Evolutionary conservation across 2,888 invertebrate species (phyloP).

Genomic region (Glyphotaelius pellucidus): DNA sequence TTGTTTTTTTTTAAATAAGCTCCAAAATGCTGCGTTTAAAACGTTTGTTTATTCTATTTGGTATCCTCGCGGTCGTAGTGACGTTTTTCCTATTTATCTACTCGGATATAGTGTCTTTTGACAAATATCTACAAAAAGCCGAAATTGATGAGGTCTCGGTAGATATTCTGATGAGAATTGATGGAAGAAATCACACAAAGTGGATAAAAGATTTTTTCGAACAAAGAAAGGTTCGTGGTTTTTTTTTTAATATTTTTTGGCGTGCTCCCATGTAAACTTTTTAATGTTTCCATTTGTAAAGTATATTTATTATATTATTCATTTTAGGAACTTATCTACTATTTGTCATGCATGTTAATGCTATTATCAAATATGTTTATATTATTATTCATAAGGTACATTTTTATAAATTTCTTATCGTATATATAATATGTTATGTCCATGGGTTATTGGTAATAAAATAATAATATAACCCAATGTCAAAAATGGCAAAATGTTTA

Average conservation of each 20-base stretch:
- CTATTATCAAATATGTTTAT: no score
- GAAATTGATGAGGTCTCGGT: neutral
- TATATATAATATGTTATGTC: neutral
- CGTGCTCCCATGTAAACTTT: neutral
- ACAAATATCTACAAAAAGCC: neutral
- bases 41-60: neutral
- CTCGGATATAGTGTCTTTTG: neutral
- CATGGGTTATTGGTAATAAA: neutral
- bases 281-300: no score
- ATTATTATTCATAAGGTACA: neutral
- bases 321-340: neutral
- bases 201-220: conserved; percentile 29
- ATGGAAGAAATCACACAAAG: neutral
- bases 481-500: neutral
- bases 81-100: neutral
- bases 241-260: neutral
- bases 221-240: conserved; percentile 24
- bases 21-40: conserved; percentile 8
- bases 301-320: neutral
- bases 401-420: neutral
- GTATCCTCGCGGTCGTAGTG: neutral
- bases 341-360: no score
- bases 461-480: neutral
- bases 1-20: neutral
- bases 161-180: neutral